phyloP scores from a whole-genome alignment of 2,113 vertebrate genomes.

The Phyllostomus discolor region DNA sequence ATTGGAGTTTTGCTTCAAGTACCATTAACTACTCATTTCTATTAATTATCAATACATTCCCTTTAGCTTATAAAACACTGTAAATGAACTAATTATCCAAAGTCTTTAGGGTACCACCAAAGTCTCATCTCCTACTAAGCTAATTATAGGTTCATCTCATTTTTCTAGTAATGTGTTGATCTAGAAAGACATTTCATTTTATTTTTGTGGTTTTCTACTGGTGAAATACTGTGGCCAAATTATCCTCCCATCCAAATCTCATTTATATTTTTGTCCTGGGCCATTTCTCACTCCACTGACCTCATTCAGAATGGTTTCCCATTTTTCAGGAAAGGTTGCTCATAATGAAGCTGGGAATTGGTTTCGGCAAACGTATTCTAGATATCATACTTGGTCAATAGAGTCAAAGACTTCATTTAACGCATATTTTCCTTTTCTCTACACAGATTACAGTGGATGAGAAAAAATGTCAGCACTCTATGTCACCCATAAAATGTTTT shows the following conservation, averaged over 20 bases:
- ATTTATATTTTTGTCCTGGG: neutral
- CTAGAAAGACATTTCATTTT: neutral
- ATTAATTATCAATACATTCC: neutral
- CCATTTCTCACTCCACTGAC: neutral
- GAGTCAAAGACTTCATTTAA: neutral
- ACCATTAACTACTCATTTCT: neutral
- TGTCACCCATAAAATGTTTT: neutral
- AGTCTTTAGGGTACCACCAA: neutral
- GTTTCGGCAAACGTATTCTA: neutral
- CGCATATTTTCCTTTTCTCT: neutral
- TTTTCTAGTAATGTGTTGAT: neutral
- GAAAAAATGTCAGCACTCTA: neutral
- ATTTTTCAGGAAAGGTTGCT: neutral
- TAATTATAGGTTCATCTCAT: neutral
- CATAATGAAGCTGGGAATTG: neutral
- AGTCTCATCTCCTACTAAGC: neutral
- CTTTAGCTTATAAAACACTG: neutral
- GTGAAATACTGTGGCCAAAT: neutral
- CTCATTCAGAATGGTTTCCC: neutral
- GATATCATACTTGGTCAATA: neutral
- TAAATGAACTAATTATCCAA: neutral
- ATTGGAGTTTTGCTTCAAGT: conserved; percentile 4
- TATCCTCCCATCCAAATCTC: neutral
- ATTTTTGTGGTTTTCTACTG: neutral
- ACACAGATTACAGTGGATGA: neutral